A percentile compares a stretch with the other conserved stretches of the same genome.
Evolutionary conservation across 1,140 invertebrate genomes (phyloP).

Genomic region (Wasmannia auropunctata): DNA sequence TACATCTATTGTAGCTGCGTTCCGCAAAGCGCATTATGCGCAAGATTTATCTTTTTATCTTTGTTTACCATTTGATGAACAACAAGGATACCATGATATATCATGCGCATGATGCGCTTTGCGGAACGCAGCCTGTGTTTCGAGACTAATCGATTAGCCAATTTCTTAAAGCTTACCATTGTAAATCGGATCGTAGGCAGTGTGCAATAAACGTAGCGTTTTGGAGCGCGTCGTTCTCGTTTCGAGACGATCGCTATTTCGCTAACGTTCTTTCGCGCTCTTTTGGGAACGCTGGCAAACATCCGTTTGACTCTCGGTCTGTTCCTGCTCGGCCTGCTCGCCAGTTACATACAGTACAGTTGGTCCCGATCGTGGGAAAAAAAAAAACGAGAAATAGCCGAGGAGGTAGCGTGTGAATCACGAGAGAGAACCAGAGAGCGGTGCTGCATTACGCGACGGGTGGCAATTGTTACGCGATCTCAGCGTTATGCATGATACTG

Average conservation of each 20-base stretch:
- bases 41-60: no score
- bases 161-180: no score
- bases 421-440: background rate
- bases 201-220: background rate
- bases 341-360: background rate
- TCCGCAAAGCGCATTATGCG: no score
- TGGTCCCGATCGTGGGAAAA: background rate
- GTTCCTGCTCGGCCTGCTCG: background rate
- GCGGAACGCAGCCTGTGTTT: no score
- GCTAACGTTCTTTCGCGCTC: conserved; percentile 42
- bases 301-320: conserved; percentile 55
- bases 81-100: no score
- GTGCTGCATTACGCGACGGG: conserved; percentile 17
- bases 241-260: conserved; percentile 50
- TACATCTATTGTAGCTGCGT: no score
- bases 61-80: no score
- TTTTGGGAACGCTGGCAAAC: conserved; percentile 66
- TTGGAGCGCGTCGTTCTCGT: background rate
- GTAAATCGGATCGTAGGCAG: no score
- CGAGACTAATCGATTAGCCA: no score
- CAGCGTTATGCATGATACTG: conserved; percentile 76
- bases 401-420: background rate
- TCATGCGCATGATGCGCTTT: no score
- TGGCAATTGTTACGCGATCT: conserved; percentile 44
- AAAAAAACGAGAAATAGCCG: background rate